These are phyloP conservation scores for Osmerus eperlanus DNA, from an alignment of 2,113 vertebrate genomes.

Conservation along the genomic window DNA sequence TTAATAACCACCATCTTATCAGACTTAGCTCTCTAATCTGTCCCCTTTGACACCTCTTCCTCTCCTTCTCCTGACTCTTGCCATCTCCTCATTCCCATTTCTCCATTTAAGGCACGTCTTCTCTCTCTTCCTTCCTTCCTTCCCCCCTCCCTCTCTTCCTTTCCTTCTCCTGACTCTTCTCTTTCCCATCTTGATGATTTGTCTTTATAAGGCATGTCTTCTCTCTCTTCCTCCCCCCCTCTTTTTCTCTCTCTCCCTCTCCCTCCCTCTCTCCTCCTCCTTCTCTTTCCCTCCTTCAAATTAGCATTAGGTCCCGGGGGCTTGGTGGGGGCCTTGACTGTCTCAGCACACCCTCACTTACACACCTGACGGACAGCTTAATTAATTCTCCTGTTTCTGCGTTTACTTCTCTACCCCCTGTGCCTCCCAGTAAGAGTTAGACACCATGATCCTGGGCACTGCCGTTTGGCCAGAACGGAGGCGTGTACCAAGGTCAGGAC, in stretches of 20 bases:
- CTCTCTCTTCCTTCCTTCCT: background rate
- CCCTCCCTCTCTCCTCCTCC: background rate
- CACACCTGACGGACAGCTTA: constrained; percentile 13
- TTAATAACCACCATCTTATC: background rate
- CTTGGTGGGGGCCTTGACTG: background rate
- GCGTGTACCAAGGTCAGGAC: background rate
- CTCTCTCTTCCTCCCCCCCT: background rate
- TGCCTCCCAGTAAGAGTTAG: background rate
- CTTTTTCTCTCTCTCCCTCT: background rate
- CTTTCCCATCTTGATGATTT: background rate
- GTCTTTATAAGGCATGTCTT: no score
- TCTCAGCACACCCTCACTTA: constrained; percentile 3
- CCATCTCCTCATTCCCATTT: background rate
- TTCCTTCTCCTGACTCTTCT: background rate
- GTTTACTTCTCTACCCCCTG: background rate
- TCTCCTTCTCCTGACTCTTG: background rate
- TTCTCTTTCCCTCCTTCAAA: background rate
- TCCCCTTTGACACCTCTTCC: background rate
- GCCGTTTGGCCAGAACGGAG: constrained; percentile 3
- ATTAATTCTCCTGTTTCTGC: constrained; percentile 4
- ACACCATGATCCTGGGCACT: background rate
- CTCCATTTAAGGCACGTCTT: background rate
- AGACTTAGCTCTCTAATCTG: background rate
- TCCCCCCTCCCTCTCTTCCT: background rate
- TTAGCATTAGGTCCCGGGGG: background rate